These are phyloP conservation scores for Eupithecia centaureata DNA, from an alignment of 2,888 invertebrate species.

Conservation along the genomic window DNA sequence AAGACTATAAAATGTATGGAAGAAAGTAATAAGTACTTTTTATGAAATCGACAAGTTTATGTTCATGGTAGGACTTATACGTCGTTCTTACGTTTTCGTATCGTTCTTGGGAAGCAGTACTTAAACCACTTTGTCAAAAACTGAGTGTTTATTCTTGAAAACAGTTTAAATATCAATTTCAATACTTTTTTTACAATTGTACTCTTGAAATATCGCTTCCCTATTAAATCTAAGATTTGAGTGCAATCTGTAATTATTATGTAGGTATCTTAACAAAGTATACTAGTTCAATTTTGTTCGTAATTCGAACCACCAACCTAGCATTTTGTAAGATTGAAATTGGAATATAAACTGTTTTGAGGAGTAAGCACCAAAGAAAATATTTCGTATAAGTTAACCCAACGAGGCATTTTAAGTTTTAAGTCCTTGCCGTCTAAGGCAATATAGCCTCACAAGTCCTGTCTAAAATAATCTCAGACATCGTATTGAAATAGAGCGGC, in stretches of 20 bases:
- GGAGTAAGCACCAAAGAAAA: not conserved
- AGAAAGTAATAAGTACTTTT: not conserved
- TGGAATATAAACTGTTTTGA: not conserved
- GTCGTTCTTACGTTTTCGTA: not conserved
- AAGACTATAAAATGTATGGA: not conserved
- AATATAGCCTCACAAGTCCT: constrained; percentile 29
- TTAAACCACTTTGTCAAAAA: not conserved
- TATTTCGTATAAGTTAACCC: not conserved
- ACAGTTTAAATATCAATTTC: too few species aligned
- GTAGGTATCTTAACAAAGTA: too few species aligned
- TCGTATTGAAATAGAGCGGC: constrained; percentile 33
- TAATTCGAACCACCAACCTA: not conserved
- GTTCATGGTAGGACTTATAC: not conserved
- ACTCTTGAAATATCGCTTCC: too few species aligned
- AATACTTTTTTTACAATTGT: too few species aligned
- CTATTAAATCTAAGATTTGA: too few species aligned
- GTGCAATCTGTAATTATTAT: too few species aligned
- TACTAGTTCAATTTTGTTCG: not conserved
- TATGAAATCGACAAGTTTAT: not conserved
- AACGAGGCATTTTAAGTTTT: not conserved
- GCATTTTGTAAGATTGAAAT: not conserved
- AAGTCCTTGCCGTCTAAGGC: constrained; percentile 8
- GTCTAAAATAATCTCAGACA: constrained; percentile 39
- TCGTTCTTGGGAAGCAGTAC: not conserved
- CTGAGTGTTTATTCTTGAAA: not conserved